These are phyloP conservation scores for Falco concolor DNA, from an alignment of 2,797 vertebrate genomes.

Conservation along the genomic window DNA sequence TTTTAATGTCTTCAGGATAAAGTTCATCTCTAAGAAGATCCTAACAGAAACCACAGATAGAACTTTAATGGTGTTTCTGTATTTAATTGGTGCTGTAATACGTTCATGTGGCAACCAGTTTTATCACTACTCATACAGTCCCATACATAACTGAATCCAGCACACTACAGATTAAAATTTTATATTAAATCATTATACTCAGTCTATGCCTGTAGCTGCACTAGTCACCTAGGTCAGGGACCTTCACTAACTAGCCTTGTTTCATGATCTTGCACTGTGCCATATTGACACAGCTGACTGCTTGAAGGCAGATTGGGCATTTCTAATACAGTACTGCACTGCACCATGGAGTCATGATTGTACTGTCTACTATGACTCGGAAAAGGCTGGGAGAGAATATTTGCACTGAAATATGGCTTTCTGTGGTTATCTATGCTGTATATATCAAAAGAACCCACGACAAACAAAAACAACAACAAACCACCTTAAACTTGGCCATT, in stretches of 20 bases:
- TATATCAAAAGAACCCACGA: background rate
- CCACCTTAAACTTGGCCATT: background rate
- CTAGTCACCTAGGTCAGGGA: background rate
- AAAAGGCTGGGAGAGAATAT: background rate
- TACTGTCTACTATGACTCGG: background rate
- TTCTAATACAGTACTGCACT: background rate
- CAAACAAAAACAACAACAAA: background rate
- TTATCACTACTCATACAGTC: background rate
- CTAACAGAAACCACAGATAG: background rate
- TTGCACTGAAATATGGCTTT: background rate
- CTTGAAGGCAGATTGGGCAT: background rate
- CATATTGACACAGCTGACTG: background rate
- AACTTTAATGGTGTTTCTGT: background rate
- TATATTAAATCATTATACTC: background rate
- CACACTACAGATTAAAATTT: background rate
- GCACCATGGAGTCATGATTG: background rate
- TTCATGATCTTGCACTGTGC: background rate
- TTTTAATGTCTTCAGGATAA: background rate
- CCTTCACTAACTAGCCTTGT: background rate
- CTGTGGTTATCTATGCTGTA: background rate
- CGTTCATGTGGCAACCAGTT: background rate
- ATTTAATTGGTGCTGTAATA: background rate
- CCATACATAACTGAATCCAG: background rate
- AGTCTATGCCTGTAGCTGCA: background rate
- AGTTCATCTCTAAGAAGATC: background rate